Conservation (phyloP, 1,140 invertebrate genomes). For the Diploscapter pachys region DNA sequence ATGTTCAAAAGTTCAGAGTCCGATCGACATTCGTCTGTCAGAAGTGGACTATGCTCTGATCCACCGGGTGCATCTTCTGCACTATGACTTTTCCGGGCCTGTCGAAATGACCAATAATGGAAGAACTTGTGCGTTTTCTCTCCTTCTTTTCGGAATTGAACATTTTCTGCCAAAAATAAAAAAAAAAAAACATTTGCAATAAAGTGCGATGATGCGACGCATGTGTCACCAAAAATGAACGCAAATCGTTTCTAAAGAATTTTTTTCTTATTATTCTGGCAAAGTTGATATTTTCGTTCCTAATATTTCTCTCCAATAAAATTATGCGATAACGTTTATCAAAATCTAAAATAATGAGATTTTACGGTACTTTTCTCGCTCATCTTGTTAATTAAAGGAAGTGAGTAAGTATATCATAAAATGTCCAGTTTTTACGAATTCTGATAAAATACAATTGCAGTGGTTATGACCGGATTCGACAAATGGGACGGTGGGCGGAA, state of each 20-base stretch:
- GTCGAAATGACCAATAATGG: slow-evolving; percentile 51
- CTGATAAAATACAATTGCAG: slow-evolving; percentile 40
- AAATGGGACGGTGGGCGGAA: slow-evolving; percentile 40
- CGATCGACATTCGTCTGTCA: slow-evolving; percentile 51
- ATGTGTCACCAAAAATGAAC: too few relatives aligned
- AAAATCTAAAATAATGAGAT: too few relatives aligned
- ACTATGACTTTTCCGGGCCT: slow-evolving; percentile 48
- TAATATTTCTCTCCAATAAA: too few relatives aligned
- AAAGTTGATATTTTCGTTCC: too few relatives aligned
- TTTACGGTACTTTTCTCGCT: too few relatives aligned
- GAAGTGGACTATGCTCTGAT: slow-evolving; percentile 51
- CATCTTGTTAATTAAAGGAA: neutral
- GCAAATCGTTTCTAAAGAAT: too few relatives aligned
- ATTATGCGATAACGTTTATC: too few relatives aligned
- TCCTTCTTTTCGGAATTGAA: neutral
- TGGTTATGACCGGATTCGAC: slow-evolving; percentile 51
- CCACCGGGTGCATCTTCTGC: slow-evolving; percentile 49
- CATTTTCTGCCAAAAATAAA: neutral
- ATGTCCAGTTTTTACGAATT: slow-evolving; percentile 6
- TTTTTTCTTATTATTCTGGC: too few relatives aligned
- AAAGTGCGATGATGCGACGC: neutral
- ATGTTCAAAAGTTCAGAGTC: slow-evolving; percentile 41
- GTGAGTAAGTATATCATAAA: slow-evolving; percentile 16
- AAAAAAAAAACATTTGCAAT: slow-evolving; percentile 35
- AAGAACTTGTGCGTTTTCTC: slow-evolving; percentile 43